These are phyloP conservation scores for Branchipolynoe longqiensis DNA, from an alignment of 2,888 invertebrate species.

Conservation along the genomic window DNA sequence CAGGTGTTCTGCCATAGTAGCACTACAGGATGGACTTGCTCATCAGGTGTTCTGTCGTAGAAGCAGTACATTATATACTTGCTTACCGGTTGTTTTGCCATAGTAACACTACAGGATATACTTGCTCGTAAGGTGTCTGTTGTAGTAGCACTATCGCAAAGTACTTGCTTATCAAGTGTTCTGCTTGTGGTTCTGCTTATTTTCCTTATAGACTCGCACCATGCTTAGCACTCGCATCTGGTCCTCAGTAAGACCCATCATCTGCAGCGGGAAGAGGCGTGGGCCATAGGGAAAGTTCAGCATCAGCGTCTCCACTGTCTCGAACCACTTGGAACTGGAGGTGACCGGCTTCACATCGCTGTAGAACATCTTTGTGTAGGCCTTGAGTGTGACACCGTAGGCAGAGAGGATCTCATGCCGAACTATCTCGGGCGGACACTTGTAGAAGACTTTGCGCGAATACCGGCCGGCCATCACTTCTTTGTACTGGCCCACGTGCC, in stretches of 20 bases:
- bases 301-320: slow-evolving; percentile 49
- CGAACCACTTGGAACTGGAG: slow-evolving; percentile 51
- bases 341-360: slow-evolving; percentile 48
- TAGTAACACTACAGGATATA: too few relatives aligned
- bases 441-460: slow-evolving; percentile 48
- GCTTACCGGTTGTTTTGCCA: too few relatives aligned
- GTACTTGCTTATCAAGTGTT: slow-evolving; percentile 6
- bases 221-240: slow-evolving; percentile 52
- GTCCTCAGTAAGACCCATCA: slow-evolving; percentile 47
- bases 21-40: too few relatives aligned
- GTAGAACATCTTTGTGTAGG: slow-evolving; percentile 47
- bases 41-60: too few relatives aligned
- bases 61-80: too few relatives aligned
- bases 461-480: slow-evolving; percentile 49
- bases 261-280: slow-evolving; percentile 44
- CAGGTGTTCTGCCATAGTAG: too few relatives aligned
- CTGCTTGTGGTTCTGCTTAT: slow-evolving; percentile 40
- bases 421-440: slow-evolving; percentile 40
- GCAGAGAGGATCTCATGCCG: slow-evolving; percentile 28
- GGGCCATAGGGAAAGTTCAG: slow-evolving; percentile 44
- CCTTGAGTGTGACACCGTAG: slow-evolving; percentile 25
- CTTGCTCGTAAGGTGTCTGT: too few relatives aligned
- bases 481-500: slow-evolving; percentile 42
- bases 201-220: slow-evolving; percentile 43
- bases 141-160: too few relatives aligned